Conservation (phyloP, 2,113 vertebrate genomes). For the Corythornis cristatus region DNA sequence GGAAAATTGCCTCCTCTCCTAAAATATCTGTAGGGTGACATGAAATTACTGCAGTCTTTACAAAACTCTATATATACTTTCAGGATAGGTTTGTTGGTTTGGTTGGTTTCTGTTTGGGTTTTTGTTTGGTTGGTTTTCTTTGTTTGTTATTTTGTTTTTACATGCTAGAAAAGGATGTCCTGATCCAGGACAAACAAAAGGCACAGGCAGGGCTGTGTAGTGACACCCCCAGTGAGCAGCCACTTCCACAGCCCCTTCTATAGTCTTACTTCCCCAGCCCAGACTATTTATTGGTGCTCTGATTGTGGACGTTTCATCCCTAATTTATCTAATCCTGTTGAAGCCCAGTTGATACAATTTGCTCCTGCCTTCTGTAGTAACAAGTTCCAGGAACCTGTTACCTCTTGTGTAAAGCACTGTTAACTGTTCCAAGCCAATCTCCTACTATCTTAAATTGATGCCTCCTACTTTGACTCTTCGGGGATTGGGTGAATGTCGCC, state of each 20-base stretch:
- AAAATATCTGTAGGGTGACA: not conserved
- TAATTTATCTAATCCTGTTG: not conserved
- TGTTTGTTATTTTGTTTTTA: not conserved
- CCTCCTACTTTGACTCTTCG: rapidly evolving
- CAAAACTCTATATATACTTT: not conserved
- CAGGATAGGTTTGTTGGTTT: not conserved
- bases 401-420: not conserved
- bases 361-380: not conserved
- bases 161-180: not conserved
- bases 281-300: rapidly evolving
- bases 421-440: not conserved
- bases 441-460: too few relatives aligned
- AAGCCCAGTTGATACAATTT: not conserved
- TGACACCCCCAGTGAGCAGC: too few relatives aligned
- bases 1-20: not conserved
- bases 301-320: rapidly evolving
- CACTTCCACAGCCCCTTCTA: rapidly evolving
- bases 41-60: not conserved
- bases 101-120: too few relatives aligned
- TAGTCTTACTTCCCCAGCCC: too few relatives aligned
- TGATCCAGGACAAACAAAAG: not conserved
- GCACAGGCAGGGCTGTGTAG: not conserved
- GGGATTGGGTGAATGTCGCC: rapidly evolving
- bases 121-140: too few relatives aligned
- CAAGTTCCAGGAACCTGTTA: not conserved